Conservation (phyloP, 2,888 invertebrate genomes). For the Amphipyra tragopoginis region DNA sequence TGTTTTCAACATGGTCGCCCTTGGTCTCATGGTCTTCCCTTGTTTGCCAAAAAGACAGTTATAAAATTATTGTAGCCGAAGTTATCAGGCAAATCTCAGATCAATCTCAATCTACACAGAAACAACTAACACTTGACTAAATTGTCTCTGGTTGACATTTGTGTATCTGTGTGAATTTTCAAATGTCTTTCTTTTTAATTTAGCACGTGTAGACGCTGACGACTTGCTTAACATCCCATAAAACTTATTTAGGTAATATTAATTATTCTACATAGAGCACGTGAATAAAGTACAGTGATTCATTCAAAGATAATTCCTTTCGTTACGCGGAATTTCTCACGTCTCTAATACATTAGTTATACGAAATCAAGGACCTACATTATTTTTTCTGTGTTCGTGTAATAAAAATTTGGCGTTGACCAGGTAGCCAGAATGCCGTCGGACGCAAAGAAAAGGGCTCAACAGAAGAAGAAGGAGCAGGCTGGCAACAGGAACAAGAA, state of each 20-base stretch:
- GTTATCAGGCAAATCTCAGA: no score
- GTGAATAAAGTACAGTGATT: slow-evolving; percentile 39
- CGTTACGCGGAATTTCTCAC: slow-evolving; percentile 4
- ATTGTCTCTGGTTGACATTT: slow-evolving; percentile 51
- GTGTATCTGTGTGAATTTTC: slow-evolving; percentile 51
- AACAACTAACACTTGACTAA: background rate
- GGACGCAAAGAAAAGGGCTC: slow-evolving; percentile 99
- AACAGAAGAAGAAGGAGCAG: slow-evolving; percentile 99
- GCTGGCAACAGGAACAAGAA: slow-evolving; percentile 93
- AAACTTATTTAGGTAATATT: slow-evolving; percentile 73
- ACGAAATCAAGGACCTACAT: slow-evolving; percentile 15
- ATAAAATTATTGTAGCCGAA: no score
- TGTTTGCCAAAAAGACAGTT: no score
- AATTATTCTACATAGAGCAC: slow-evolving; percentile 28
- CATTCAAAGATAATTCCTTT: slow-evolving; percentile 13
- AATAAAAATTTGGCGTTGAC: slow-evolving; percentile 61
- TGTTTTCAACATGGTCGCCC: no score
- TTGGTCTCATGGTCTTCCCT: no score
- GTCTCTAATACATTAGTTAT: slow-evolving; percentile 2
- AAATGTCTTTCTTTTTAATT: slow-evolving; percentile 81
- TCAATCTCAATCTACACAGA: no score
- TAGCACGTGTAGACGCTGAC: slow-evolving; percentile 88
- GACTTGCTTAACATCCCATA: slow-evolving; percentile 75
- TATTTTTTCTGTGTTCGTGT: slow-evolving; percentile 54
- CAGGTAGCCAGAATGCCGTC: slow-evolving; percentile 95